Base-by-base conservation (phyloP, 1,140 invertebrate genomes). In the Rhopalosiphum maidis region DNA sequence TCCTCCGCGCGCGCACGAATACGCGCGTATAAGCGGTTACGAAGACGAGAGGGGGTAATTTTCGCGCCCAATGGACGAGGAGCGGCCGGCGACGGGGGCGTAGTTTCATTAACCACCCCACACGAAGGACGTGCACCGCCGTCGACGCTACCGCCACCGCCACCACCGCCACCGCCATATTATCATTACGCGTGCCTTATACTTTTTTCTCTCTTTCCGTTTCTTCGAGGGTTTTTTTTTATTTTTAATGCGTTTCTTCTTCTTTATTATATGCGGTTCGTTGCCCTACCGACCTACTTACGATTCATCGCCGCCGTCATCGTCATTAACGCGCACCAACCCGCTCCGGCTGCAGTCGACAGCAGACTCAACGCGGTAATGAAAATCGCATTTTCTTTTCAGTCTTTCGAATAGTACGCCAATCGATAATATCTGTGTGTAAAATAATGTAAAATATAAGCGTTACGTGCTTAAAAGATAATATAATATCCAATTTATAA, bases 41-140 rank as follows among this genome's bases (percentile, higher is more conserved):
- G 60, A 5, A 46, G 68, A 83, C 87, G 88, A 25, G 77, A n/a
- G 68, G 68, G 90, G 91, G 77, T 92, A 92, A 92, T 92, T 92
- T 92, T 82, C 46, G 77, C 91, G 77, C n/a, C 91, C 91, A 85
- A 92, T 85, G 91, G 91, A 92, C 91, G 88, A 90, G 88, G 88
- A 54, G 88, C 46, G 60, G 91, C 77, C 91, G 77, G 83, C 91
- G 48, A 51, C 77, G 91, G 91, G 91, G 91, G 91, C 91, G 90
- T 91, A 91, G 91, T 92, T 90, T 92, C 91, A 92, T 92, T 92
- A 92, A 92, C 91, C 91, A 83, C 91, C 91, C 91, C 30, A 48
- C 46, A 35, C 60, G 55, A n/a, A 77, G 60, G 55, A 54, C 90
- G 54, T 21, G 35, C 68, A 35, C 21, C 21, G 25, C 90, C 43